Conservation (phyloP, 1,140 invertebrate genomes). For the Leucophenga varia region DNA sequence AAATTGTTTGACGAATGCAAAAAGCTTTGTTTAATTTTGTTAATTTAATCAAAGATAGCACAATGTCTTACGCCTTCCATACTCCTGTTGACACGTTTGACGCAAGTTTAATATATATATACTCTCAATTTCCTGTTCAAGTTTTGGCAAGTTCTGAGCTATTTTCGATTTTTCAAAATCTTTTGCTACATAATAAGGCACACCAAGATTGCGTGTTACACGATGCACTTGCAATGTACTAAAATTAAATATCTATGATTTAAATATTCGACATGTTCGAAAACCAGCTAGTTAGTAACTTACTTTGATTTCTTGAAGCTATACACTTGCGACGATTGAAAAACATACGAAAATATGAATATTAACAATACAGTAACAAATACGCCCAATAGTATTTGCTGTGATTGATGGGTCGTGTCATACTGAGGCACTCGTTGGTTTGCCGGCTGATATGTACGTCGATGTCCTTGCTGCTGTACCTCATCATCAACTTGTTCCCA, state of each 20-base stretch:
- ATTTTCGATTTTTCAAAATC: constrained; percentile 66
- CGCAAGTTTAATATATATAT: constrained; percentile 28
- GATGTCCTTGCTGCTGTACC: constrained; percentile 7
- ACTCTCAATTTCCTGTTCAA: constrained; percentile 31
- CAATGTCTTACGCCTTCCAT: constrained; percentile 31
- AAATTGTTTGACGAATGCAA: too few relatives aligned
- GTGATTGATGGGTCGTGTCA: constrained; percentile 35
- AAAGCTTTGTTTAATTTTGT: too few relatives aligned
- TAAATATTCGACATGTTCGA: too few relatives aligned
- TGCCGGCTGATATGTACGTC: constrained; percentile 36
- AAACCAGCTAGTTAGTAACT: too few relatives aligned
- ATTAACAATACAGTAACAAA: not conserved
- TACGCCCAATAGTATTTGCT: constrained; percentile 81
- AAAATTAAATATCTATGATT: not conserved
- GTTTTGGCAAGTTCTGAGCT: not conserved
- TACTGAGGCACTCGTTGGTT: constrained; percentile 47
- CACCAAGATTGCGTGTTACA: constrained; percentile 69
- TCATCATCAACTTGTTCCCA: not conserved
- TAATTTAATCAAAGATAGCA: too few relatives aligned
- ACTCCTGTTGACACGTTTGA: constrained; percentile 34
- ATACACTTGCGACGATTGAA: too few relatives aligned
- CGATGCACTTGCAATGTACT: constrained; percentile 79
- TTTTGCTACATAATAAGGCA: constrained; percentile 94
- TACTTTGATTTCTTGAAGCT: too few relatives aligned
- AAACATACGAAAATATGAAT: not conserved